These are phyloP conservation scores for Ptychobarbus kaznakovi DNA, from an alignment of 2,797 vertebrate species.

Conservation along the genomic window DNA sequence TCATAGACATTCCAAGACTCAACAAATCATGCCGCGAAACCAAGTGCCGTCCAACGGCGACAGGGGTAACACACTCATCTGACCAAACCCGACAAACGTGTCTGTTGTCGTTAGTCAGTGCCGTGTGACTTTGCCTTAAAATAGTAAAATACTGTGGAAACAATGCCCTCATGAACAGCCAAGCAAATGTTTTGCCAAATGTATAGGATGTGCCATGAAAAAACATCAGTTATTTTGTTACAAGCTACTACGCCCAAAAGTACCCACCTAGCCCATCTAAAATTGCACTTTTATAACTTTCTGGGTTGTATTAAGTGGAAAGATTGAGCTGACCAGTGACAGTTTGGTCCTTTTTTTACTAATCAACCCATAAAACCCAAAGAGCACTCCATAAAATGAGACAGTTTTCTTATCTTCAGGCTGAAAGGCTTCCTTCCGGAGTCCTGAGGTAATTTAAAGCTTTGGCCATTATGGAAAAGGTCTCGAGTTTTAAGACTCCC, in stretches of 20 bases:
- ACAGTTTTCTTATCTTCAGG: slow-evolving; percentile 43
- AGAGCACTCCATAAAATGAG: slow-evolving; percentile 33
- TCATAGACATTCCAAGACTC: background rate
- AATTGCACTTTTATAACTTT: slow-evolving; percentile 10
- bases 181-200: background rate
- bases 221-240: background rate
- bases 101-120: background rate
- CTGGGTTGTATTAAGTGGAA: background rate
- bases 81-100: background rate
- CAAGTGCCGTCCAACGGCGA: background rate
- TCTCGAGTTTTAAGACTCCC: slow-evolving; percentile 38
- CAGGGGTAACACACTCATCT: background rate
- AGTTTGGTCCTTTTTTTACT: slow-evolving; percentile 20
- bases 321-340: slow-evolving; percentile 7
- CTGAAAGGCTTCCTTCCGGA: slow-evolving; percentile 41
- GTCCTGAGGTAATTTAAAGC: slow-evolving; percentile 47
- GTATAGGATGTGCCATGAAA: background rate
- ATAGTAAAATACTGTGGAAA: slow-evolving; percentile 1
- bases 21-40: background rate
- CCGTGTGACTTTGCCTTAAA: background rate
- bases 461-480: slow-evolving; percentile 50
- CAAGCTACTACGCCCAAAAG: background rate
- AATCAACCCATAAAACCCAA: slow-evolving; percentile 39
- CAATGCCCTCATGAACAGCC: background rate
- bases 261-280: background rate